Evolutionary conservation across 2,797 vertebrate species (phyloP).

Genomic region (Rhodeus uyekii): DNA sequence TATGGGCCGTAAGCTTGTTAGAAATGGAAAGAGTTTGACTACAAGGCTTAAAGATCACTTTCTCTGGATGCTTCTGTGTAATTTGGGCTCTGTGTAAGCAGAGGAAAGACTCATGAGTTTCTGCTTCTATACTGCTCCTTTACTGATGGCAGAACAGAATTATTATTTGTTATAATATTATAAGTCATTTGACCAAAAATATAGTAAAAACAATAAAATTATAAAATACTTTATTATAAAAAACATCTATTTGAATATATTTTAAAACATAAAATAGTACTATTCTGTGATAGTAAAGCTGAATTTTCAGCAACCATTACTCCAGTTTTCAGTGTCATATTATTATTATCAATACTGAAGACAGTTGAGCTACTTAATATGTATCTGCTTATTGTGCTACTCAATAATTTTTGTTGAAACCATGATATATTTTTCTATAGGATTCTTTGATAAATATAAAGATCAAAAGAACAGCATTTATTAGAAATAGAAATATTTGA

Average conservation of each 20-base stretch:
- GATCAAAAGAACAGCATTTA: not conserved
- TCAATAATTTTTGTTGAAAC: not conserved
- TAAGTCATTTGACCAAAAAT: not conserved
- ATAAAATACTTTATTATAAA: not conserved
- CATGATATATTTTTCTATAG: not conserved
- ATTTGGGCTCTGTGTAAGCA: constrained; percentile 41
- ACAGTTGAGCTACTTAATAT: not conserved
- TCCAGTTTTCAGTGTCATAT: not conserved
- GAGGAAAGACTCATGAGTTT: constrained; percentile 27
- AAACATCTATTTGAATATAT: not conserved
- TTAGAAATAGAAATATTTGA: not conserved
- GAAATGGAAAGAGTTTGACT: constrained; percentile 50
- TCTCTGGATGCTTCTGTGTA: constrained; percentile 45
- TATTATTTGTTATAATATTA: too few species aligned
- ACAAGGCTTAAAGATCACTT: constrained; percentile 49
- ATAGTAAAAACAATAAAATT: not conserved
- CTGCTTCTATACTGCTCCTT: not conserved
- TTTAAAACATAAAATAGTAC: too few species aligned
- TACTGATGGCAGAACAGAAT: constrained; percentile 1
- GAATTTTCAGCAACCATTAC: not conserved
- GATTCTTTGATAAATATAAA: not conserved
- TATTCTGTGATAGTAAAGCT: not conserved
- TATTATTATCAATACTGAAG: not conserved
- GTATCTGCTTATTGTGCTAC: not conserved
- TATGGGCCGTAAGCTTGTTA: constrained; percentile 58